Conservation (phyloP, 2,113 vertebrate species). For the Odobenus rosmarus region DNA sequence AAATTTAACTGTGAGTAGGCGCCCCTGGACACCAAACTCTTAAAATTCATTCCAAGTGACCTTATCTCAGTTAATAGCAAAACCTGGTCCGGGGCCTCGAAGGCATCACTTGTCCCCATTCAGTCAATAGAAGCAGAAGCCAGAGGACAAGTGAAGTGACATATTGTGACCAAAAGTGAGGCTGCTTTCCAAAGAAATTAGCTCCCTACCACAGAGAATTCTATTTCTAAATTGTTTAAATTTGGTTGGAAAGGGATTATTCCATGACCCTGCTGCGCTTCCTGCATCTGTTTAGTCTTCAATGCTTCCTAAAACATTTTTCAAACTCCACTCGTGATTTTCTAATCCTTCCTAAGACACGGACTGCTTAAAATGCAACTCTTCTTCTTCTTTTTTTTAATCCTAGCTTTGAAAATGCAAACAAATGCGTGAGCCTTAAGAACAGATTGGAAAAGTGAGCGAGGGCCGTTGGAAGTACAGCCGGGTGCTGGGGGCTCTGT, state of each 20-base stretch:
- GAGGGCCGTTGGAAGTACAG: background rate
- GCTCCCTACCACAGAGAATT: slow-evolving; percentile 55
- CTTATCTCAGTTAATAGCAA: slow-evolving; percentile 83
- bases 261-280: slow-evolving; percentile 52
- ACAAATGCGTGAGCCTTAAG: slow-evolving; percentile 11
- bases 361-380: slow-evolving; percentile 47
- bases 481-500: rapidly evolving
- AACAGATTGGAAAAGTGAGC: background rate
- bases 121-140: slow-evolving; percentile 61
- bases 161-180: slow-evolving; percentile 70
- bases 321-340: slow-evolving; percentile 74
- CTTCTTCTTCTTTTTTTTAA: background rate
- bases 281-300: slow-evolving; percentile 71
- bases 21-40: slow-evolving; percentile 74
- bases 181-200: slow-evolving; percentile 78
- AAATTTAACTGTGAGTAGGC: slow-evolving; percentile 79
- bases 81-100: slow-evolving; percentile 65
- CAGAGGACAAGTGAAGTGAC: slow-evolving; percentile 63
- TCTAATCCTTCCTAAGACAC: slow-evolving; percentile 67
- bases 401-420: slow-evolving; percentile 54
- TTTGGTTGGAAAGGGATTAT: slow-evolving; percentile 71
- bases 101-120: slow-evolving; percentile 77
- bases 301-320: slow-evolving; percentile 76
- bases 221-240: slow-evolving; percentile 67
- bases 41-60: slow-evolving; percentile 84